Conservation (phyloP, 2,888 invertebrate species). For the Leptopilina drosophilae region DNA sequence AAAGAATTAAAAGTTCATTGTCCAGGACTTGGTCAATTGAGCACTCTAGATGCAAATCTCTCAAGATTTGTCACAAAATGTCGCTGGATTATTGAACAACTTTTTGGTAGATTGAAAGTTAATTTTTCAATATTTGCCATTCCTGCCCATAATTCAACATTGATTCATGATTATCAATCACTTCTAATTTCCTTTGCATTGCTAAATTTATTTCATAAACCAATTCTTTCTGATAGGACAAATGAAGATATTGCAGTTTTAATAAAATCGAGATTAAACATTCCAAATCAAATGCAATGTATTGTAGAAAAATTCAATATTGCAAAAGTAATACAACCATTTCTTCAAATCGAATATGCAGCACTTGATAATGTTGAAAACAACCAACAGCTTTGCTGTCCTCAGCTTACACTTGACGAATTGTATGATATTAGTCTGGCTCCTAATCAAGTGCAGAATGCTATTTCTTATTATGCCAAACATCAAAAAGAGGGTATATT, state of each 20-base stretch:
- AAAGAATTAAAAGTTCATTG: constrained; percentile 19
- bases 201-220: constrained; percentile 35
- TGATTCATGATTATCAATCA: constrained; percentile 28
- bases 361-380: constrained; percentile 11
- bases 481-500: constrained; percentile 1
- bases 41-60: constrained; percentile 16
- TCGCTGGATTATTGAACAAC: constrained; percentile 31
- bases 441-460: constrained; percentile 12
- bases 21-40: constrained; percentile 33
- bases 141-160: constrained; percentile 43
- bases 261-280: constrained; percentile 17
- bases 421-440: constrained; percentile 15
- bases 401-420: constrained; percentile 3
- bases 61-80: constrained; percentile 33
- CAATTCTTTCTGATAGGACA: neutral
- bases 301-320: constrained; percentile 16
- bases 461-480: constrained; percentile 3
- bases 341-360: constrained; percentile 5
- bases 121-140: constrained; percentile 28
- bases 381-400: neutral
- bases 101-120: constrained; percentile 14
- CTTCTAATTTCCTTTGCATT: constrained; percentile 41
- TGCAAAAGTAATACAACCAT: neutral
- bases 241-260: constrained; percentile 3
- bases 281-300: neutral